Percentiles rank a stretch among this genome's conserved stretches.
phyloP scores from a whole-genome alignment of 2,888 invertebrate species.

The Leptinotarsa rubiginosa region DNA sequence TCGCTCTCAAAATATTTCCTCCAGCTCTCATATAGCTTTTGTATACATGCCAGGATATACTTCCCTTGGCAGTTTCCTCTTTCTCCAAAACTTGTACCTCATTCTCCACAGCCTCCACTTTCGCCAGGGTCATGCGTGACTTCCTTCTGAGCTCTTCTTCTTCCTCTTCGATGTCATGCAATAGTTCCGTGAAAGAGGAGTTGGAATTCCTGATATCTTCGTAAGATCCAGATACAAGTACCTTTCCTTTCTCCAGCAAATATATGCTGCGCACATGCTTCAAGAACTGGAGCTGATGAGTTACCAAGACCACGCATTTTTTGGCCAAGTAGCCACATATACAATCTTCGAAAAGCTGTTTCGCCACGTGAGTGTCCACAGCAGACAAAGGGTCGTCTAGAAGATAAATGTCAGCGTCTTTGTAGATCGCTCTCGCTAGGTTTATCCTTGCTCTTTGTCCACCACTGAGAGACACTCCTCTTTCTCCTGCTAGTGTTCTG shows the following conservation, averaged over 20 bases:
- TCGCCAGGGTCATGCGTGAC: constrained; percentile 61
- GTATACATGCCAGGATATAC: constrained; percentile 69
- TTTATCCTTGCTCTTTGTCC: constrained; percentile 90
- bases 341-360: constrained; percentile 86
- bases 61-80: constrained; percentile 74
- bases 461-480: constrained; percentile 78
- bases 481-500: constrained; percentile 81
- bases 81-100: constrained; percentile 61
- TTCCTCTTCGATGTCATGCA: constrained; percentile 49
- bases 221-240: constrained; percentile 75
- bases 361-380: constrained; percentile 89
- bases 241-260: constrained; percentile 69
- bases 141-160: constrained; percentile 48
- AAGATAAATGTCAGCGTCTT: constrained; percentile 85
- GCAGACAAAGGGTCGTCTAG: constrained; percentile 91
- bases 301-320: constrained; percentile 80
- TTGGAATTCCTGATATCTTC: constrained; percentile 77
- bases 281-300: constrained; percentile 78
- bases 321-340: constrained; percentile 73
- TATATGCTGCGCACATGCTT: constrained; percentile 70
- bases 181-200: constrained; percentile 75
- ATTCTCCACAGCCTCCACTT: constrained; percentile 29
- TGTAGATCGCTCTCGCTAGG: constrained; percentile 86
- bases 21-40: constrained; percentile 79
- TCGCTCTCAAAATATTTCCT: constrained; percentile 69